Evolutionary conservation across 1,140 invertebrate genomes (phyloP).

Genomic region (Drosophila chauvacae): DNA sequence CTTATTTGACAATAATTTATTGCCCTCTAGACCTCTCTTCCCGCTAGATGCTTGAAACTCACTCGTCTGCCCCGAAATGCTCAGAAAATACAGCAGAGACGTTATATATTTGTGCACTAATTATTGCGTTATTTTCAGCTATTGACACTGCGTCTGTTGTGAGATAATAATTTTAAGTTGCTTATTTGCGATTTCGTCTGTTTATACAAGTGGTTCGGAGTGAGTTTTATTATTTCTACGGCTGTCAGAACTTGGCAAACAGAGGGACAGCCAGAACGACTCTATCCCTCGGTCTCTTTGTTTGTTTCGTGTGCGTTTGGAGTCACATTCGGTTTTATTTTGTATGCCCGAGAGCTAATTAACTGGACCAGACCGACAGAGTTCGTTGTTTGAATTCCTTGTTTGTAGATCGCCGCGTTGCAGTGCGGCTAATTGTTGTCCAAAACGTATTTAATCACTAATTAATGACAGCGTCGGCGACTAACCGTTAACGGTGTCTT

Average conservation of each 20-base stretch:
- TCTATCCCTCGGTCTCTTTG: constrained; percentile 7
- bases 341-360: constrained; percentile 33
- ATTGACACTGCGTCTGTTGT: constrained; percentile 50
- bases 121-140: constrained; percentile 50
- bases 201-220: constrained; percentile 63
- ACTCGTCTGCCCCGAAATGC: background rate
- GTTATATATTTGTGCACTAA: constrained; percentile 42
- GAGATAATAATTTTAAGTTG: constrained; percentile 56
- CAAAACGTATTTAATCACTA: constrained; percentile 53
- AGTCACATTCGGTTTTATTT: constrained; percentile 30
- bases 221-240: constrained; percentile 23
- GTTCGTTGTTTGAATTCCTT: constrained; percentile 33
- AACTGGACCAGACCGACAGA: constrained; percentile 25
- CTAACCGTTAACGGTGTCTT: constrained; percentile 60
- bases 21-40: no score
- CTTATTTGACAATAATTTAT: background rate
- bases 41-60: background rate
- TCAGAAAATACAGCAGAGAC: constrained; percentile 10
- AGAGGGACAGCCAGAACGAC: constrained; percentile 7
- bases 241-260: constrained; percentile 37
- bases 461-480: constrained; percentile 52
- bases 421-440: constrained; percentile 52
- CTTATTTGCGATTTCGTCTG: constrained; percentile 42
- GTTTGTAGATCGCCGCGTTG: constrained; percentile 25
- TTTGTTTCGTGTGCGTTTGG: constrained; percentile 9